These are phyloP conservation scores for Drosophila sproati DNA, from an alignment of 1,140 invertebrate species.

Conservation along the genomic window DNA sequence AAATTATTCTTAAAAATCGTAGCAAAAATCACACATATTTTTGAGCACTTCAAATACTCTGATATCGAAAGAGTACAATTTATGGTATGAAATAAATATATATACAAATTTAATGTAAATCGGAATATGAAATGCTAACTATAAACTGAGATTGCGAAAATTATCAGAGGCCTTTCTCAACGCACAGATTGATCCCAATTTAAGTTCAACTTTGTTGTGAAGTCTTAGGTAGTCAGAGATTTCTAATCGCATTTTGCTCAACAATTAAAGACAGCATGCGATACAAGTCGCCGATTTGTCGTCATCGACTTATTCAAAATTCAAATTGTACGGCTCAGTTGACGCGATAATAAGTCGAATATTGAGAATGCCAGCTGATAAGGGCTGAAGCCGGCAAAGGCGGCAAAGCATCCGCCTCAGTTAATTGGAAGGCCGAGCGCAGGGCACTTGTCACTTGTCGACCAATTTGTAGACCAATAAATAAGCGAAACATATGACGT, in stretches of 20 bases:
- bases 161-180: too few species aligned
- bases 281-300: slow-evolving; percentile 25
- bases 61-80: too few species aligned
- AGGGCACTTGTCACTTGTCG: slow-evolving; percentile 39
- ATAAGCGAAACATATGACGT: slow-evolving; percentile 55
- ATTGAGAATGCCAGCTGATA: slow-evolving; percentile 51
- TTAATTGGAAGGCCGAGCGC: slow-evolving; percentile 63
- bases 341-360: slow-evolving; percentile 58
- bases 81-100: too few species aligned
- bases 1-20: too few species aligned
- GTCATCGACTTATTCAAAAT: slow-evolving; percentile 55
- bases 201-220: neutral
- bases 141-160: too few species aligned
- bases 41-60: too few species aligned
- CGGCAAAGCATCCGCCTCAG: slow-evolving; percentile 49
- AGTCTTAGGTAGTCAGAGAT: slow-evolving; percentile 3
- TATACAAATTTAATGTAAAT: too few species aligned
- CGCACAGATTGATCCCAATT: neutral
- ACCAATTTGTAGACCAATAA: slow-evolving; percentile 71
- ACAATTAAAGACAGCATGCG: slow-evolving; percentile 5
- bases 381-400: slow-evolving; percentile 24
- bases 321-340: slow-evolving; percentile 78
- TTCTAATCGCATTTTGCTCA: neutral
- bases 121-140: too few species aligned
- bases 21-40: too few species aligned